Percentiles rank a stretch among this genome's conserved stretches.
Conservation (phyloP, 2,888 invertebrate genomes). For the Esperia sulphurella region DNA sequence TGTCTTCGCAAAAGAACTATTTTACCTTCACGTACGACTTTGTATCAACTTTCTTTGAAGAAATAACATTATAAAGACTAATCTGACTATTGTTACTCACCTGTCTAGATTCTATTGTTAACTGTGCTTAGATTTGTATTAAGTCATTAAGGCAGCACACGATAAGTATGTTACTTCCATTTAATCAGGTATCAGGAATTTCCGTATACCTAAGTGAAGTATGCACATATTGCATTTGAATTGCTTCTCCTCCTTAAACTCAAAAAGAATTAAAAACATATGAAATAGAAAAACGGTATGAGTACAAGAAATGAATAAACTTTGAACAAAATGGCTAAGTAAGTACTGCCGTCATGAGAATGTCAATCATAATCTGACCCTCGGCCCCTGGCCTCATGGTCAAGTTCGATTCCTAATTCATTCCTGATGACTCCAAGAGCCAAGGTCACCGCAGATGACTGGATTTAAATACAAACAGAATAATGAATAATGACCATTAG, state of each 20-base stretch:
- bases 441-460: constrained; percentile 40
- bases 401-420: constrained; percentile 71
- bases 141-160: background rate
- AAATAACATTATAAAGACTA: constrained; percentile 23
- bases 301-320: constrained; percentile 15
- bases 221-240: too few relatives aligned
- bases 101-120: constrained; percentile 5
- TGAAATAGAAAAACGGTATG: background rate
- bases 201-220: too few relatives aligned
- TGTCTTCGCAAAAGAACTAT: constrained; percentile 24
- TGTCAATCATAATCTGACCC: constrained; percentile 58
- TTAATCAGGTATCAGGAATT: too few relatives aligned
- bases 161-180: too few relatives aligned
- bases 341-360: constrained; percentile 21
- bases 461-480: constrained; percentile 67
- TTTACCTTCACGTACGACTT: constrained; percentile 20
- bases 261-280: background rate
- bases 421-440: constrained; percentile 52
- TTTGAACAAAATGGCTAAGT: constrained; percentile 22
- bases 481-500: constrained; percentile 58
- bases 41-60: constrained; percentile 23
- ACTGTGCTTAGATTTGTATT: background rate
- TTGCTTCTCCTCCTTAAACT: background rate
- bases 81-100: constrained; percentile 14
- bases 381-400: constrained; percentile 55